Evolutionary conservation across 2,888 invertebrate species (phyloP).

Genomic region (Abscondita cerata): DNA sequence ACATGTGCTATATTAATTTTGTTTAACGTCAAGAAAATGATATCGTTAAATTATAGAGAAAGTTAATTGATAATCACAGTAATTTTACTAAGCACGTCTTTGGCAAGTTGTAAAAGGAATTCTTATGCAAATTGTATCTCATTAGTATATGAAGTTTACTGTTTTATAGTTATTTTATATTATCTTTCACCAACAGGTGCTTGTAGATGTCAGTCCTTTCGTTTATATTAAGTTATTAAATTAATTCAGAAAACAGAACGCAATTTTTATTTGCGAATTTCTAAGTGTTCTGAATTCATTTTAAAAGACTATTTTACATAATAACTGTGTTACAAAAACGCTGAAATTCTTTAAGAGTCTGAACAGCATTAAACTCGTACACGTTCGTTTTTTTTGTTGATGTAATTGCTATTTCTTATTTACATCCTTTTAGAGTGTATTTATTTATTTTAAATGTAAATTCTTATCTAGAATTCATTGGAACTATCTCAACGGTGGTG

Average conservation of each 20-base stretch:
- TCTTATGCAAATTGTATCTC: slow-evolving; percentile 25
- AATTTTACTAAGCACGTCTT: slow-evolving; percentile 33
- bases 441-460: too few species aligned
- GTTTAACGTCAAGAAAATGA: slow-evolving; percentile 23
- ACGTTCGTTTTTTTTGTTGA: too few species aligned
- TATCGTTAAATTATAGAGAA: slow-evolving; percentile 33
- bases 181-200: slow-evolving; percentile 22
- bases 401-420: too few species aligned
- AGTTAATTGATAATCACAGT: slow-evolving; percentile 38
- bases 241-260: not conserved
- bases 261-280: not conserved
- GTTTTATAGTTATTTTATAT: slow-evolving; percentile 26
- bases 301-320: too few species aligned
- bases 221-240: slow-evolving; percentile 11
- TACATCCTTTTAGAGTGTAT: too few species aligned
- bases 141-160: slow-evolving; percentile 26
- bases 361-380: too few species aligned
- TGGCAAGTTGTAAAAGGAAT: slow-evolving; percentile 27
- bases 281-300: too few species aligned
- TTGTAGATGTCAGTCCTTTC: slow-evolving; percentile 11
- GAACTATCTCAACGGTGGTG: slow-evolving; percentile 14
- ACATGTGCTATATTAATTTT: slow-evolving; percentile 36
- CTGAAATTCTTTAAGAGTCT: too few species aligned
- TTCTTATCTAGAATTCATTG: slow-evolving; percentile 13
- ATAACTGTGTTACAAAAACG: too few species aligned